These are phyloP conservation scores for Protodeltote pygarga DNA, from an alignment of 2,888 invertebrate species.

Conservation along the genomic window DNA sequence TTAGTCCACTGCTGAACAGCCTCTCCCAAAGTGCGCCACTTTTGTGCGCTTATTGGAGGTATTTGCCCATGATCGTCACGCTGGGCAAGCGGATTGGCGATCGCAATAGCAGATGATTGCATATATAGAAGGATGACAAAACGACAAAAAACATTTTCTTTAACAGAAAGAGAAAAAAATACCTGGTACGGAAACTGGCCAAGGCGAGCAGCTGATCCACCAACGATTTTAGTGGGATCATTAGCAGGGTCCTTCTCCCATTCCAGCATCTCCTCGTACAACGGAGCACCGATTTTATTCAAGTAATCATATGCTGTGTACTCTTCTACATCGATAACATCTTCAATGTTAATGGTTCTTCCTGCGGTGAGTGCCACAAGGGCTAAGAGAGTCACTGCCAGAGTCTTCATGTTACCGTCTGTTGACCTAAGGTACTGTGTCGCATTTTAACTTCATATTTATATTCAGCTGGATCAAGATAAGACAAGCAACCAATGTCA, in stretches of 20 bases:
- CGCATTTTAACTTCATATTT: too few relatives aligned
- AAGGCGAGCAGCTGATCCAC: constrained; percentile 33
- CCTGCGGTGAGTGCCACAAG: constrained; percentile 30
- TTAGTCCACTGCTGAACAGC: too few relatives aligned
- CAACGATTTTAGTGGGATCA: constrained; percentile 38
- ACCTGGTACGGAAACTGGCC: constrained; percentile 42
- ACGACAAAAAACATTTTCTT: too few relatives aligned
- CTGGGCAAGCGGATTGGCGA: too few relatives aligned
- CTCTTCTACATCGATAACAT: constrained; percentile 12
- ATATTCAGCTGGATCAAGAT: too few relatives aligned
- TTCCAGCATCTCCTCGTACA: constrained; percentile 42
- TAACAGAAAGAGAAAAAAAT: too few relatives aligned
- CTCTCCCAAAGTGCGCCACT: too few relatives aligned
- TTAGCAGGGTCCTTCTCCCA: constrained; percentile 29
- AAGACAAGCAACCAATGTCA: too few relatives aligned
- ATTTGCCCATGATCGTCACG: too few relatives aligned
- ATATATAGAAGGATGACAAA: too few relatives aligned
- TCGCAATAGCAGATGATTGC: too few relatives aligned
- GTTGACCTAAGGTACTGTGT: constrained; percentile 14
- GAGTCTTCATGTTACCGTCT: constrained; percentile 33
- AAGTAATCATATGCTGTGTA: constrained; percentile 46
- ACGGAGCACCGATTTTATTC: constrained; percentile 41
- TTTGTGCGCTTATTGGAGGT: too few relatives aligned
- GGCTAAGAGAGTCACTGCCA: constrained; percentile 20
- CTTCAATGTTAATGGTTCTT: constrained; percentile 14